A percentile compares a stretch with the other conserved stretches of the same genome.
These are phyloP conservation scores for Scytalopus superciliaris DNA, from an alignment of 2,113 vertebrate genomes.

Conservation along the genomic window DNA sequence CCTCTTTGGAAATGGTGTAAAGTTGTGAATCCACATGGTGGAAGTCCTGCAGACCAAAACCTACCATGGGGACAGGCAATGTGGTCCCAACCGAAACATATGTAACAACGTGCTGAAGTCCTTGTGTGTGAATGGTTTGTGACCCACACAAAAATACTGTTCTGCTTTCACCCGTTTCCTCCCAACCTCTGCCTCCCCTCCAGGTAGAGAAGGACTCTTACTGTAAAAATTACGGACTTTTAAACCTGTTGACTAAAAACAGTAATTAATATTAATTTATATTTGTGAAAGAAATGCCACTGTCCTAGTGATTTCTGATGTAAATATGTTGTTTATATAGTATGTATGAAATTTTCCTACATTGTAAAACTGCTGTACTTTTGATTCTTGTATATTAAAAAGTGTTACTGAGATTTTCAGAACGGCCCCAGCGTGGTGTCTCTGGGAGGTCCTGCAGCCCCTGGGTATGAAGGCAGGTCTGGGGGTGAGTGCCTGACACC, in stretches of 20 bases:
- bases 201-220: constrained; percentile 66
- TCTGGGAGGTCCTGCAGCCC: background rate
- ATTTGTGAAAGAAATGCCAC: constrained; percentile 93
- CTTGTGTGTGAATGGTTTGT: background rate
- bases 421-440: background rate
- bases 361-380: constrained; percentile 84
- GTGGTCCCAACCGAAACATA: background rate
- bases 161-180: constrained; percentile 53
- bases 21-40: background rate
- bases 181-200: background rate
- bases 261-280: constrained; percentile 94
- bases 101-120: background rate
- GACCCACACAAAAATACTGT: constrained; percentile 53
- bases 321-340: constrained; percentile 98
- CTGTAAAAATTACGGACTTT: constrained; percentile 77
- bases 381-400: constrained; percentile 80
- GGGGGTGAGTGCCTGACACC: fast-evolving
- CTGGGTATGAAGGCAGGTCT: background rate
- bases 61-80: background rate
- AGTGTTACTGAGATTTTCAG: constrained; percentile 74
- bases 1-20: background rate
- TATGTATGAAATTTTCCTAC: constrained; percentile 99
- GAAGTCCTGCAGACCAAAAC: constrained; percentile 51
- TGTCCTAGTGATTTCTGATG: constrained; percentile 92
- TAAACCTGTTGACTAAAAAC: constrained; percentile 79